Conservation (phyloP, 1,140 invertebrate species). For the Brachionus rotundiformis region DNA sequence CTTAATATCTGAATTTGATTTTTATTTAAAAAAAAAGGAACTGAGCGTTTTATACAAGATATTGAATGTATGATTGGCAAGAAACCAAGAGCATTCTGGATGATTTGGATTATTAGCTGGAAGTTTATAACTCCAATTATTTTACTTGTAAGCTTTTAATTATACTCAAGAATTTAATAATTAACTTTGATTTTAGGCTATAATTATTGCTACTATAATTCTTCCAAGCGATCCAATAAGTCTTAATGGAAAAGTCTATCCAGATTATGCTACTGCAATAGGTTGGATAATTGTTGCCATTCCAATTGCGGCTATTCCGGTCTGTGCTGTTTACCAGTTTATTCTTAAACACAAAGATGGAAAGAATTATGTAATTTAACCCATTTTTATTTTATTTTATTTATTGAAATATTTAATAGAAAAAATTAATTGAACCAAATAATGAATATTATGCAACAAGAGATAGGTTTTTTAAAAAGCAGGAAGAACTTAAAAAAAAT, state of each 20-base stretch:
- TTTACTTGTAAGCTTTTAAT: constrained; percentile 31
- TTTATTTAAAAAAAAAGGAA: background rate
- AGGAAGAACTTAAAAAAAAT: background rate
- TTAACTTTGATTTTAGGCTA: background rate
- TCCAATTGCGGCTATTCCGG: constrained; percentile 30
- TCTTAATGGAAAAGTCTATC: constrained; percentile 55
- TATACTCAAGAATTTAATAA: too few relatives aligned
- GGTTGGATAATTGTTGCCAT: constrained; percentile 48
- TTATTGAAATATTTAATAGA: background rate
- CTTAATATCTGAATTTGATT: background rate
- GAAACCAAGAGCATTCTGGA: constrained; percentile 28
- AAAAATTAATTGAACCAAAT: background rate
- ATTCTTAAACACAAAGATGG: background rate
- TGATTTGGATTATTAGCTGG: constrained; percentile 42
- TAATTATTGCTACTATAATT: constrained; percentile 29
- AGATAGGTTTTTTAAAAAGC: background rate
- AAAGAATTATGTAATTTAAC: background rate
- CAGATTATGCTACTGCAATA: constrained; percentile 8
- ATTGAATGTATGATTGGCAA: constrained; percentile 44
- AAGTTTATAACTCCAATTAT: constrained; percentile 46
- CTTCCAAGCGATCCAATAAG: background rate
- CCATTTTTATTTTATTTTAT: background rate
- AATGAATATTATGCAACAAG: constrained; percentile 30
- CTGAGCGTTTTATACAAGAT: constrained; percentile 33
- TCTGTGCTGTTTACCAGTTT: constrained; percentile 42